Percentiles rank a stretch among this genome's conserved stretches.
These are phyloP conservation scores for Urocolius indicus DNA, from an alignment of 2,113 vertebrate genomes.

Conservation along the genomic window DNA sequence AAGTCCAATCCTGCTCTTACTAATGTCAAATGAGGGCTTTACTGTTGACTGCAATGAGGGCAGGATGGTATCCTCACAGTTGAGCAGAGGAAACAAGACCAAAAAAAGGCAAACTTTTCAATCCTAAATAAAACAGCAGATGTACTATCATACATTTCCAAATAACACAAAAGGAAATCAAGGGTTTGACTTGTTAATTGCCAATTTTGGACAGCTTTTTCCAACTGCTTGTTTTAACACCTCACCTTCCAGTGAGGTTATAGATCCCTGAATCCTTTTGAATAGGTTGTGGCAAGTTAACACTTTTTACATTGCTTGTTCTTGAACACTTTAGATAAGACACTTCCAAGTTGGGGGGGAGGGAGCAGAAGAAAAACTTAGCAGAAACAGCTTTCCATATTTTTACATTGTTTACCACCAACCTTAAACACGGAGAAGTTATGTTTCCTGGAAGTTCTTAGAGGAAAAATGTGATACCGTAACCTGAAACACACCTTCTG, in stretches of 20 bases:
- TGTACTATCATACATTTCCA: not conserved
- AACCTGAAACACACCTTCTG: not conserved
- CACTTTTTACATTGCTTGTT: not conserved
- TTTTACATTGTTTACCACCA: not conserved
- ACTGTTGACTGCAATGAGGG: not conserved
- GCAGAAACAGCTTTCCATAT: not conserved
- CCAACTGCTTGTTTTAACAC: not conserved
- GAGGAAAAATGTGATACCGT: not conserved
- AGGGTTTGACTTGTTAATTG: not conserved
- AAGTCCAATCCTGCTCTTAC: not conserved
- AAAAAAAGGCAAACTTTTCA: not conserved
- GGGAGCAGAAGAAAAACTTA: fast-evolving
- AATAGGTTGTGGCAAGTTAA: not conserved
- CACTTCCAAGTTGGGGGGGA: not conserved
- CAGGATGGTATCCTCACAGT: not conserved
- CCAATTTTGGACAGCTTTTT: not conserved
- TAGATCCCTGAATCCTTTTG: not conserved
- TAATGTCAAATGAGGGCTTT: not conserved
- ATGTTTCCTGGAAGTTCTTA: not conserved
- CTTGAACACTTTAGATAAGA: not conserved
- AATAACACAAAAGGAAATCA: not conserved
- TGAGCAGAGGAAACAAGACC: not conserved
- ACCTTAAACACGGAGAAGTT: not conserved
- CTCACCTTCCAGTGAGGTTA: not conserved
- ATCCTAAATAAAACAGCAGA: not conserved